Conservation (phyloP, 2,888 invertebrate genomes). For the Augiades crinisus region DNA sequence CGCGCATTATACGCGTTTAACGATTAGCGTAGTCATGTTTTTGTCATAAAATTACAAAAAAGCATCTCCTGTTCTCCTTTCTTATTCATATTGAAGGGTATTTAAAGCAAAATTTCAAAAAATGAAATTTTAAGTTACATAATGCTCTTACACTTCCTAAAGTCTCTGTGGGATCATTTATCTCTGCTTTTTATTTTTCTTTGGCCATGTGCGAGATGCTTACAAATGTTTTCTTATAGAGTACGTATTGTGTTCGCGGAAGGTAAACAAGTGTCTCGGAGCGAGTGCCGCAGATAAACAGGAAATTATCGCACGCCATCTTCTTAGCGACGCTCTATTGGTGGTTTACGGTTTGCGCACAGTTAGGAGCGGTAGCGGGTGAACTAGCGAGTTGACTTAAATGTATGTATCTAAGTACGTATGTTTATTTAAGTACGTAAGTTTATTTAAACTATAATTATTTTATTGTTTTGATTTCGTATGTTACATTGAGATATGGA, state of each 20-base stretch:
- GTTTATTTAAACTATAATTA: no score
- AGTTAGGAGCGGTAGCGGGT: neutral
- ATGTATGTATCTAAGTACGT: neutral
- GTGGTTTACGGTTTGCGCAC: neutral
- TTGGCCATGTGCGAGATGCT: neutral
- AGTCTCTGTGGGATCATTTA: no score
- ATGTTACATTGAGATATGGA: no score
- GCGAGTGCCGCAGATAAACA: neutral
- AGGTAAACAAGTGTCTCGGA: neutral
- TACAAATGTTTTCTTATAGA: neutral
- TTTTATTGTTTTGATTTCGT: no score
- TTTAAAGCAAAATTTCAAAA: no score
- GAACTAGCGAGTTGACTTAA: neutral
- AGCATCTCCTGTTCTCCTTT: no score
- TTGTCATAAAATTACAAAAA: no score
- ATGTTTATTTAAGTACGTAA: neutral
- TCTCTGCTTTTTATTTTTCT: neutral
- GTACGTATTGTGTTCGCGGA: neutral
- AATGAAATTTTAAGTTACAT: no score
- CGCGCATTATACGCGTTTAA: no score
- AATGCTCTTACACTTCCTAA: no score
- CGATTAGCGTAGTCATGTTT: no score
- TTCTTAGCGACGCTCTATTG: neutral
- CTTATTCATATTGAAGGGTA: no score
- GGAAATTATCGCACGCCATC: neutral